Conservation (phyloP, 2,113 vertebrate genomes). For the Numida meleagris region DNA sequence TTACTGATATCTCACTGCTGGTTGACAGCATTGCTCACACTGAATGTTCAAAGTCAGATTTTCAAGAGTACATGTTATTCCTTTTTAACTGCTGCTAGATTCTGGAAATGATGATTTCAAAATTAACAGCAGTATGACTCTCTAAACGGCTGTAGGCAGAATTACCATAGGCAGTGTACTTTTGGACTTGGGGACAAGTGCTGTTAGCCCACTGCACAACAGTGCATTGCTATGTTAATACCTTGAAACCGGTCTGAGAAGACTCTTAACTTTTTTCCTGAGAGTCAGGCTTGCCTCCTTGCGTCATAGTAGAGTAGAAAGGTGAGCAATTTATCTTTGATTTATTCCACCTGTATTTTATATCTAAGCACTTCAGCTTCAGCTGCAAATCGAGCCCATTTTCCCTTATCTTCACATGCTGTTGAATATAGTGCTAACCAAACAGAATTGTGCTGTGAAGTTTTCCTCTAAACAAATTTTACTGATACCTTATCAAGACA, state of each 20-base stretch:
- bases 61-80: not conserved
- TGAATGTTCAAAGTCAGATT: not conserved
- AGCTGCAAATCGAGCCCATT: not conserved
- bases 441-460: not conserved
- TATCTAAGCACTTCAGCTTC: not conserved
- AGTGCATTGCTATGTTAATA: not conserved
- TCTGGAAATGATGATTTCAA: not conserved
- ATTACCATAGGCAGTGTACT: accelerated
- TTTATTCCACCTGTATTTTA: not conserved
- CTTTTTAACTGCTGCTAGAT: not conserved
- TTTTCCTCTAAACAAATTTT: conserved; percentile 23
- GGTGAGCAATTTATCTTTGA: not conserved
- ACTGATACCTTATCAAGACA: not conserved
- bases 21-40: not conserved
- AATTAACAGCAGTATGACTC: not conserved
- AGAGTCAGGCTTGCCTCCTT: not conserved
- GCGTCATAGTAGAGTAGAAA: not conserved
- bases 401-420: not conserved
- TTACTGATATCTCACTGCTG: conserved; percentile 27
- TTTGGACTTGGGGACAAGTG: not conserved
- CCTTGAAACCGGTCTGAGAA: not conserved
- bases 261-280: not conserved
- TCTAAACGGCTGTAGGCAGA: not conserved
- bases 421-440: not conserved
- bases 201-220: not conserved